Base-by-base conservation (phyloP, 1,140 invertebrate species). In the Macrosteles quadrilineatus region DNA sequence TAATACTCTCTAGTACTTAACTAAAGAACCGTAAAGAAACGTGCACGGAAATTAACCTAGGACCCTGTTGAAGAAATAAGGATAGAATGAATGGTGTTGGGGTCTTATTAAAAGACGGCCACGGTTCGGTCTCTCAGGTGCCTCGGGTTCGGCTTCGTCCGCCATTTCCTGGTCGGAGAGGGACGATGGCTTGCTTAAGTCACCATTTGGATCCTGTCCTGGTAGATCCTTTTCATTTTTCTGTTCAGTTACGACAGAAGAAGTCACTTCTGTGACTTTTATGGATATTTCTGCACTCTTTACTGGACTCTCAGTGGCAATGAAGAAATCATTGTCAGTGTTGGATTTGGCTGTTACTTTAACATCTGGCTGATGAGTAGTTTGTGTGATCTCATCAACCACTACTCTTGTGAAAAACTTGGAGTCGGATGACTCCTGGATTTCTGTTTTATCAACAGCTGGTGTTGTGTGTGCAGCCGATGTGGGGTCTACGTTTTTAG, bases 51-150 rank as follows among this genome's bases (percentile, higher is more conserved):
- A 40, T 82, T 78, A 83, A 65, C 82, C 82, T 59, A 83, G 72
- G 30, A 83, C 81, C 72, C 82, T 75, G 63, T 81, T 82, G 53
- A 83, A 80, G 68, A 82, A 83, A 67, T 82, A 83, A n/a, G 82
- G 81, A 73, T 83, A 83, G 72, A 81, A 82, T 0, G 80, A 78
- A 66, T 80, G 79, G 36, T 79, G 76, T 62, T 80, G 78, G 4
- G 80, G 78, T 36, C 77, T 76, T 11, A 79, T 79, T 19, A 82
- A 73, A 45, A 78, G 74, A 19, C 80, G 73, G 32, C 81, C 77
- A 29, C 80, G 70, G 71, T 81, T 81, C 1, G 77, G 80, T 62
- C 77, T 76, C 67, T 77, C 74, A 9, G 76, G 76, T 29, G 67
- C 65, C 23, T 76, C 74, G 12, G 78, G 77, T 68, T 78, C 76